Evolutionary conservation across 2,888 invertebrate species (phyloP), one percentile per base, ranked within the genome.

Genomic region (Prenolepis imparis): DNA sequence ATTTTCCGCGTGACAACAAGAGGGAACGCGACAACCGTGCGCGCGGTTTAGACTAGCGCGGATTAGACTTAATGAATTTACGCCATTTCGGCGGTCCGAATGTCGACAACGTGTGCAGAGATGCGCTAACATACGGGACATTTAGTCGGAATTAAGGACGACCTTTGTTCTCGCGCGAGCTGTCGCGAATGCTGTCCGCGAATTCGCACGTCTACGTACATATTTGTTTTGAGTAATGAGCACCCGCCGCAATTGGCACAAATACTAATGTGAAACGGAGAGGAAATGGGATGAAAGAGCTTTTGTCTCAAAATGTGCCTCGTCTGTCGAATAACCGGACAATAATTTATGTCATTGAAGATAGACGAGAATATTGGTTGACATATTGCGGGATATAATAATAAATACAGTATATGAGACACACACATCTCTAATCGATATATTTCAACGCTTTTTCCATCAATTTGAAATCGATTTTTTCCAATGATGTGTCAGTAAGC

Each of bases 1-100:
- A 78, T 78, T 72, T 78, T 44, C 72, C 44, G 72, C 59, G 59
- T 36, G 72, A 78, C 78, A 78, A 72, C 77, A 5, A 52, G 28
- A 18, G 15, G 41, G 12, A 59, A 78, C 72, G 72, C 72, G 72
- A 78, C 72, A 70, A 55, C 9, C 44, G 52, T 32, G 21, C 6
- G 72, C 70, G 41, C 18, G 64, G 32, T 74, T 74, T 64, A 44
- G 74, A 64, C 63, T 44, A 21, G 41, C 32, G 36, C 39, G 72
- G 78, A 78, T 78, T 72, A 72, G 72, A 78, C 36, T 78, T 78
- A 72, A 78, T 78, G 78, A 70, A 78, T 78, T 78, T 78, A 78
- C 78, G 78, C 72, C 59, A 72, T 78, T 78, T 78, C 55, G 59
- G 44, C 68, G 57, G 78, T 68, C 78, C 78, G 72, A 72, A 72